Base-by-base conservation (phyloP, 1,140 invertebrate species). In the Drosophila seguyi region DNA sequence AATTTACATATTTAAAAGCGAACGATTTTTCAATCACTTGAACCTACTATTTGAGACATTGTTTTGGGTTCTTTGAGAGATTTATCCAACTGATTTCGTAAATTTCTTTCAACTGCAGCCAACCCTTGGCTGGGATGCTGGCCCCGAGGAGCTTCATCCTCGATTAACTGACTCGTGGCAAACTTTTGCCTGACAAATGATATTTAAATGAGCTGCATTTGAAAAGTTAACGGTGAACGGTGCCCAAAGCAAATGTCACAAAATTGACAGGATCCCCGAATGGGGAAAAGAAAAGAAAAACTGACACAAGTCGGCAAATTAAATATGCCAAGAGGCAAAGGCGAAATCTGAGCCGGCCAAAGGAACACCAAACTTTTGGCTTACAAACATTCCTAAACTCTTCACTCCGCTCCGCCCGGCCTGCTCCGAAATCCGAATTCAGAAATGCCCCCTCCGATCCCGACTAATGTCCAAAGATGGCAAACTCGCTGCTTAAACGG, bases 161-260 rank as follows among this genome's bases (percentile, higher is more conserved):
- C 69, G 66, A 50, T 73, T 73, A 73, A 73, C 53, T 59, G 52
- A 44, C 41, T 42, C 45, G 29, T 63, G 39, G 50, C 27, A 78
- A 85, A 81, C 69, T 50, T 71, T 83, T 71, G 8, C 18, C 42
- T 66, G 73, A 88, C 77, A 88, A 88, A 88, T 88, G 69, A 84
- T 88, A 84, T 88, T 88, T 78, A 88, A 88, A 88, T 84, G 85
- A 90, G 85, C 78, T 81, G 85, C 85, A 69, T 75, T 90, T 75
- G 78, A 79, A 90, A 90, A 90, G 85, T 88, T 87, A 62, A 36
- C 52, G 50, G 44, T 66, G 62, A 73, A 72, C 41, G 47, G 55
- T 20, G 57, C 67, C 69, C 69, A 36, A 50, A 60, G 72, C 69
- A 77, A 78, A 78, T 80, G 71, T 80, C 72, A 66, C 59, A 68